Percentiles rank a stretch among this genome's conserved stretches.
phyloP scores from a whole-genome alignment of 2,888 invertebrate species.

The Rhogogaster chlorosoma region DNA sequence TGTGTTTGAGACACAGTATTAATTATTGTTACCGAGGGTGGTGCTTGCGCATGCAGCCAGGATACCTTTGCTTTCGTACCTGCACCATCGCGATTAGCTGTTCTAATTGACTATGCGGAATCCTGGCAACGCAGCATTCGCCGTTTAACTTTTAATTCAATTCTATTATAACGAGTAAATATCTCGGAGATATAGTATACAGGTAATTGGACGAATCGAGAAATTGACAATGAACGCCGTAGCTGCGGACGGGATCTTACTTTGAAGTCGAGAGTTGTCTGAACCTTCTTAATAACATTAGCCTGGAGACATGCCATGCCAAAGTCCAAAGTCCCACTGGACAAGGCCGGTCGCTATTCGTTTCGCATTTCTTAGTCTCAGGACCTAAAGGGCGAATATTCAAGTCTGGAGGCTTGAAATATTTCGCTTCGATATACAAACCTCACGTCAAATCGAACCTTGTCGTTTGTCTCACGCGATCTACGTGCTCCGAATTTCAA shows the following conservation, averaged over 20 bases:
- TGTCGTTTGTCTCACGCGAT: conserved; percentile 37
- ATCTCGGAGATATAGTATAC: neutral
- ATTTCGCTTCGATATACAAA: conserved; percentile 39
- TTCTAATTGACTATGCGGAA: conserved; percentile 23
- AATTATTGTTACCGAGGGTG: conserved; percentile 40
- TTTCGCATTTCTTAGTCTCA: conserved; percentile 12
- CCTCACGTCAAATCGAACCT: conserved; percentile 41
- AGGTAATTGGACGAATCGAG: conserved; percentile 19
- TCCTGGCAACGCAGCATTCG: neutral
- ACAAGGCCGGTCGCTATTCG: conserved; percentile 44
- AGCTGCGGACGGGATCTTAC: neutral
- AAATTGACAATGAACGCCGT: neutral
- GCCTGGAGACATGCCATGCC: conserved; percentile 30
- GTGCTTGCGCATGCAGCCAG: neutral
- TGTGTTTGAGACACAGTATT: conserved; percentile 48
- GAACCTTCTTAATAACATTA: conserved; percentile 38
- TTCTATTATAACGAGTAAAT: neutral
- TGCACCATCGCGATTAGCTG: conserved; percentile 28
- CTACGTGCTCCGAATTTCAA: conserved; percentile 22
- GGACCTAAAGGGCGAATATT: conserved; percentile 6
- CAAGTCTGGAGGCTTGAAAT: conserved; percentile 30
- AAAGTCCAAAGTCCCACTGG: conserved; percentile 32
- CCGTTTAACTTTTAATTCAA: conserved; percentile 5
- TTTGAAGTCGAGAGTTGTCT: conserved; percentile 32
- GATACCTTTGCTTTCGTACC: neutral